A percentile compares a stretch with the other conserved stretches of the same genome.
Evolutionary conservation across 1,140 invertebrate species (phyloP).

Genomic region (Pseudomyrmex concolor): DNA sequence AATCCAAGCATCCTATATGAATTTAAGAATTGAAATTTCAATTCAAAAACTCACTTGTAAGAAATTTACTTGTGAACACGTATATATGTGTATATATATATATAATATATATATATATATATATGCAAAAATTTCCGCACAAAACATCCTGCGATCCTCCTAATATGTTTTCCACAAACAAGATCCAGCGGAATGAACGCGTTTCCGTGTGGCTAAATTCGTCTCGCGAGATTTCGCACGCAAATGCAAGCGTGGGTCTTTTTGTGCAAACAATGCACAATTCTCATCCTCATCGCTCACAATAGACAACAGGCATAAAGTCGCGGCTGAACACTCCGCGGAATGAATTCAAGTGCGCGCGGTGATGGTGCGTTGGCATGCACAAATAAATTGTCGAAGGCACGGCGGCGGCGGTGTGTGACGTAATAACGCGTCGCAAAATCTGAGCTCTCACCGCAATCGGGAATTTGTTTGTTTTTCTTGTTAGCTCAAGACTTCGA

Average conservation of each 20-base stretch:
- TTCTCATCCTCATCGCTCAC: constrained; percentile 16
- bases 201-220: neutral
- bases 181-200: no score
- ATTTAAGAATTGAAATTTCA: no score
- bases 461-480: constrained; percentile 50
- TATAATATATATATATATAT: no score
- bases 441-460: neutral
- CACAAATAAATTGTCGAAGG: constrained; percentile 1
- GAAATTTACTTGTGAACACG: no score
- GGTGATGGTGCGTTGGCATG: neutral
- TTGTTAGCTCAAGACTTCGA: constrained; percentile 28
- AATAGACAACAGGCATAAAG: neutral
- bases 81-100: no score
- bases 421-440: constrained; percentile 22
- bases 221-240: neutral
- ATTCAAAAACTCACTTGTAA: no score
- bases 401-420: constrained; percentile 4
- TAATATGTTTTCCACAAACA: no score
- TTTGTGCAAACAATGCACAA: constrained; percentile 21
- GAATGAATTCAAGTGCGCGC: neutral
- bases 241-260: neutral
- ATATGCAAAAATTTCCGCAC: no score
- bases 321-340: neutral
- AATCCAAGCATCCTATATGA: no score
- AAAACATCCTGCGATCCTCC: no score